Evolutionary conservation across 2,888 invertebrate species (phyloP), one percentile per base, ranked within the genome.

Genomic region (Pandemis heparana): DNA sequence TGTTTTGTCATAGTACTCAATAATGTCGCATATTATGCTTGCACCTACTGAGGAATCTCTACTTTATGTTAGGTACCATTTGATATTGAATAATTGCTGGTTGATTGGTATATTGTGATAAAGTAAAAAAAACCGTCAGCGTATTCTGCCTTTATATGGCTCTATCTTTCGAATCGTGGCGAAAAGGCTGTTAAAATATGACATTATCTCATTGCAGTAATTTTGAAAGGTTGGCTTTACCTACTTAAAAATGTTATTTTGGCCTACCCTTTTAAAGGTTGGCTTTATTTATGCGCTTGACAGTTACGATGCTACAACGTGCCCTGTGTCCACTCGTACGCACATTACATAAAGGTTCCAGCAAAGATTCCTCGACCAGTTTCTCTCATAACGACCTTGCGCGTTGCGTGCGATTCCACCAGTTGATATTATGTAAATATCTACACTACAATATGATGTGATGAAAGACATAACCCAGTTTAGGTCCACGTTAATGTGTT

Each of bases 381-480:
- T 82, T 79, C 79, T 71, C 81, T 79, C 76, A 74, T 62, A 66
- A 74, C 74, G 81, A 63, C 82, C 81, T 81, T 77, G 81, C 65
- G 77, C 78, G 75, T 68, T 48, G 63, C 64, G 71, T 68, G 64
- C 63, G 71, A 71, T 71, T 60, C 71, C 68, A 68, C 66, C 56
- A 69, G 75, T 64, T 64, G 60, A 59, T 62, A 63, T 75, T 75
- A 75, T 75, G 71, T 71, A 75, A 72, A 72, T 72, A 64, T 46
- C 23, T 61, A 38, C 62, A 63, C 48, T 51, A 64, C 46, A 64
- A 46, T 32, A 72, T 63, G 61, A 63, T 16, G 43, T 63, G 56
- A 56, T 62, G 72, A 73, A 68, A 73, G 46, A 46, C 23, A 12
- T 71, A 67, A 62, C 63, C 72, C 46, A 73, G 68, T 63, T 68